phyloP scores from a whole-genome alignment of 2,113 vertebrate genomes.

The Uria aalge region DNA sequence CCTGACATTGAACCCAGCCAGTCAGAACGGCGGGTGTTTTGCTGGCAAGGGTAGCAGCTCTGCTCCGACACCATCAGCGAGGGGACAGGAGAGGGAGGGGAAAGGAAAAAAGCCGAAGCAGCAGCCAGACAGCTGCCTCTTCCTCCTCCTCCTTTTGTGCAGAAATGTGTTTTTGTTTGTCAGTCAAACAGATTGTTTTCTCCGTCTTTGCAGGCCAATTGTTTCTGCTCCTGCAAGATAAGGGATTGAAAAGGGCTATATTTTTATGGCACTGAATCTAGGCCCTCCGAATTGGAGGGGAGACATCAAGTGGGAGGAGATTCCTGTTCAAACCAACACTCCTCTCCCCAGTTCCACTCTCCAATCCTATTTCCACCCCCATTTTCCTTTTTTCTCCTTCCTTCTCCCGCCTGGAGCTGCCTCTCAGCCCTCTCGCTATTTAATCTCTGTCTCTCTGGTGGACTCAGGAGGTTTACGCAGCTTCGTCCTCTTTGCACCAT shows the following conservation, averaged over 20 bases:
- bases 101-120: conserved; percentile 50
- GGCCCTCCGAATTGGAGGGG: conserved; percentile 35
- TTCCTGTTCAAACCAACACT: background rate
- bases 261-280: conserved; percentile 56
- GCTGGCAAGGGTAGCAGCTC: conserved; percentile 54
- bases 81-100: conserved; percentile 56
- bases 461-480: conserved; percentile 28
- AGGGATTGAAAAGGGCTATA: conserved; percentile 62
- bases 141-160: conserved; percentile 69
- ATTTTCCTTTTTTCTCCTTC: conserved; percentile 43
- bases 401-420: conserved; percentile 6
- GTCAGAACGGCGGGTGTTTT: conserved; percentile 57
- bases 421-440: conserved; percentile 38
- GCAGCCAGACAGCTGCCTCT: conserved; percentile 66
- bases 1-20: conserved; percentile 65
- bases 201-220: conserved; percentile 68
- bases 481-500: conserved; percentile 55
- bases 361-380: conserved; percentile 34
- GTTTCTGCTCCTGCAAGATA: conserved; percentile 73
- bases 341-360: conserved; percentile 26
- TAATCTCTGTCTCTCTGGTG: conserved; percentile 50
- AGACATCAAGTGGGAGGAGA: conserved; percentile 43
- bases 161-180: conserved; percentile 73
- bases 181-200: conserved; percentile 72
- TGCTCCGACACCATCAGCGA: conserved; percentile 7